Base-by-base conservation (phyloP, 2,113 vertebrate genomes). In the Elanus axillaris region DNA sequence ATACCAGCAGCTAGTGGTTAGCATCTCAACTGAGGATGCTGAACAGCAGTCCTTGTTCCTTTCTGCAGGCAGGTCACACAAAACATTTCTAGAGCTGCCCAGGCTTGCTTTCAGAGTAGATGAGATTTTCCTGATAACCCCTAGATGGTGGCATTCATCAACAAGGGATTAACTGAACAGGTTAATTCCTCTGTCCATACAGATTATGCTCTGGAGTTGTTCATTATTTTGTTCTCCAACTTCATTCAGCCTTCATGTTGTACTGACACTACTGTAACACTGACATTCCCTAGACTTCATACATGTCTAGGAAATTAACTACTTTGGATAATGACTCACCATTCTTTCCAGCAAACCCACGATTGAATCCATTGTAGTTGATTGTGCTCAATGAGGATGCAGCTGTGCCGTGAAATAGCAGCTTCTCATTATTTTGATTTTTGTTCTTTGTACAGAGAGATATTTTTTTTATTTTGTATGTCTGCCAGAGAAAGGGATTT, bases 341-440 rank as follows among this genome's bases (percentile, higher is more conserved):
- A 6, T 99, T 98, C 34, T 42, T 88, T 60, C 99, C 99, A 62
- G 99, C 99, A 21, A 98, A 99, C 74, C 98, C 98, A 67, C 99
- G 99, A 97, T 99, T 98, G 96, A 99, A 99, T 81, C 99, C 99
- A 1, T 86, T 90, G 10, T 42, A 8, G 69, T 99, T 99, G 94
- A 99, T 99, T 0, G 91, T 63, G 3, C 64, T 85, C 52, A 99
- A 7, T 2, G 98, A 97, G 7, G 13, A 14, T 10, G 13, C 4
- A 26, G 89, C 42, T 9, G 99, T 99, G 55, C 99, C 99, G 2
- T 99, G 99, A 95, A 99, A 99, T 2, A 99, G 98, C 22, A 47
- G 45, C 94, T 3, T 97, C 92, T 99, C 99, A 4, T 99, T 99
- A 45, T 84, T 96, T 10, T 8, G 25, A 16, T 88, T 83, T 9